A percentile compares a stretch with the other conserved stretches of the same genome.
These are phyloP conservation scores for Argentina silus DNA, from an alignment of 2,797 vertebrate species.

Conservation along the genomic window DNA sequence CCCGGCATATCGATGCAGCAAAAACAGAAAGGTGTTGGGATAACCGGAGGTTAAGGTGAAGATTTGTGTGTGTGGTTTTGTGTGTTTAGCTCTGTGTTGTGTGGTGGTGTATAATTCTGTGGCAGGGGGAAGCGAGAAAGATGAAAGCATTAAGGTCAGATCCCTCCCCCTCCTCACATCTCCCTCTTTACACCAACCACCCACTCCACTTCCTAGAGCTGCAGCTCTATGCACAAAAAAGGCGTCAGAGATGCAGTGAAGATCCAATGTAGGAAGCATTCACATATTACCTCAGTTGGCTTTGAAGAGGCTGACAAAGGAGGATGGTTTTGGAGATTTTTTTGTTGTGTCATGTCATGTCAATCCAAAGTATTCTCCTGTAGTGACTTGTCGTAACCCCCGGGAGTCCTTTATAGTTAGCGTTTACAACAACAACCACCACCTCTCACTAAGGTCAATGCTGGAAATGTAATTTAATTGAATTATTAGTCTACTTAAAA, in stretches of 20 bases:
- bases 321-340: background rate
- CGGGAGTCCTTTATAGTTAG: background rate
- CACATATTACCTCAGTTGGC: background rate
- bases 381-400: background rate
- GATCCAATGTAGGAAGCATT: constrained; percentile 1
- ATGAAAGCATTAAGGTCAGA: constrained; percentile 57
- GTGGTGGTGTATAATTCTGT: constrained; percentile 43
- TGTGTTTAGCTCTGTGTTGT: constrained; percentile 42
- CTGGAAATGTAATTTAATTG: background rate
- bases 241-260: background rate
- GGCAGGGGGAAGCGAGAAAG: constrained; percentile 33
- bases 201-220: constrained; percentile 14
- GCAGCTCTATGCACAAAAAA: background rate
- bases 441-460: background rate
- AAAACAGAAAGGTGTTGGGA: constrained; percentile 9
- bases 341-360: background rate
- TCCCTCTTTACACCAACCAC: constrained; percentile 27
- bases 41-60: constrained; percentile 26
- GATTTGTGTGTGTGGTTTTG: constrained; percentile 16
- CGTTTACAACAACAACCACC: background rate
- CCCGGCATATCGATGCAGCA: constrained; percentile 6
- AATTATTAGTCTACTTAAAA: background rate
- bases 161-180: constrained; percentile 22
- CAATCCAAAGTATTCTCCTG: background rate
- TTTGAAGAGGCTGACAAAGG: background rate